Conservation (phyloP, 1,140 invertebrate species). For the Calephelis virginiensis region DNA sequence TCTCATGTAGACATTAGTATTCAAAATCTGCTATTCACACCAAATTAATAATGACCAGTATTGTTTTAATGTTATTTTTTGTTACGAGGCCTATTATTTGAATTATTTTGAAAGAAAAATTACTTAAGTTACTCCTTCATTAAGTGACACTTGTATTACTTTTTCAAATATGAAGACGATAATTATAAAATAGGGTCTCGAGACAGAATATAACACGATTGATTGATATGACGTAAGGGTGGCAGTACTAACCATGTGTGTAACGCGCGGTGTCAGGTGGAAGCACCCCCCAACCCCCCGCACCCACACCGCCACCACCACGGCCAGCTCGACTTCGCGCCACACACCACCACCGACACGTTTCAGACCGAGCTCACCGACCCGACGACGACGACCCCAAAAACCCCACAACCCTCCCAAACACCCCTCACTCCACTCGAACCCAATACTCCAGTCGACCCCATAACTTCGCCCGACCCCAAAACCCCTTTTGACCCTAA, state of each 20-base stretch:
- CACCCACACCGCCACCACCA: constrained; percentile 70
- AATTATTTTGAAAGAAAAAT: not conserved
- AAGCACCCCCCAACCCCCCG: constrained; percentile 43
- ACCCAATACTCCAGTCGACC: constrained; percentile 13
- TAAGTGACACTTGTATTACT: too few relatives aligned
- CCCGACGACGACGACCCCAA: constrained; percentile 36
- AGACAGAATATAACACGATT: constrained; percentile 12
- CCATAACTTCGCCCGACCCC: constrained; percentile 4
- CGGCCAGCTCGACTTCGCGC: constrained; percentile 51
- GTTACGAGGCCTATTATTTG: constrained; percentile 5
- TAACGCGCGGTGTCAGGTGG: constrained; percentile 63
- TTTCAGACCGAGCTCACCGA: constrained; percentile 59
- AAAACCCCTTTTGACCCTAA: constrained; percentile 18
- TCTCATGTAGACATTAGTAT: not conserved
- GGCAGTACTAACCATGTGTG: constrained; percentile 69
- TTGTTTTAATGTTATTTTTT: not conserved
- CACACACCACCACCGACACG: constrained; percentile 63
- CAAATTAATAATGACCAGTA: not conserved
- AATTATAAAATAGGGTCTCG: not conserved
- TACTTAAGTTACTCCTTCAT: not conserved
- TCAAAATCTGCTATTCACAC: not conserved
- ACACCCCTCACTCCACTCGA: constrained; percentile 16
- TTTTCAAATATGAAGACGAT: not conserved
- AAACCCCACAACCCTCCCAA: constrained; percentile 22
- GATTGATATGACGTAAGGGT: constrained; percentile 32